phyloP scores from a whole-genome alignment of 1,140 invertebrate species.

The Heliconius hermathena region DNA sequence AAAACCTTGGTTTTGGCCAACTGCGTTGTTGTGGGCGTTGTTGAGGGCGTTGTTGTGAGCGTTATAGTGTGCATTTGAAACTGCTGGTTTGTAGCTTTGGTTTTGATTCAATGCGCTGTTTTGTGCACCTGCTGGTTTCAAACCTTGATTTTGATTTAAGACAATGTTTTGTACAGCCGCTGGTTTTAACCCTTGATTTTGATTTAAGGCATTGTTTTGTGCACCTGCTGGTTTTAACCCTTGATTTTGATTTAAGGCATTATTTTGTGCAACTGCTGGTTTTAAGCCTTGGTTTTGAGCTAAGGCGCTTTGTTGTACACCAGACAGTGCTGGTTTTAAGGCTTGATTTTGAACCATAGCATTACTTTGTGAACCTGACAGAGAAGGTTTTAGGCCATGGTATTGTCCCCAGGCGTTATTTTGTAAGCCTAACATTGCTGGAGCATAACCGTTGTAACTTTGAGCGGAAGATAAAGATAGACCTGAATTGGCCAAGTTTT shows the following conservation, averaged over 20 bases:
- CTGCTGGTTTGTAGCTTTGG: not conserved
- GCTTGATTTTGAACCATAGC: not conserved
- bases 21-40: not conserved
- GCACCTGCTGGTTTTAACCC: not conserved
- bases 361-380: not conserved
- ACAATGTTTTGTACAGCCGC: not conserved
- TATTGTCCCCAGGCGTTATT: constrained; percentile 27
- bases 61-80: not conserved
- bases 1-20: not conserved
- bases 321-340: not conserved
- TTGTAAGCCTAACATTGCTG: constrained; percentile 45
- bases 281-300: not conserved
- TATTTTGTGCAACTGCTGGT: not conserved
- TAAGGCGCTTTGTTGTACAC: not conserved
- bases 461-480: constrained; percentile 56
- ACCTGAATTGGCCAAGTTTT: constrained; percentile 54
- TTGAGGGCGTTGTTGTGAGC: not conserved
- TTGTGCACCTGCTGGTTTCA: not conserved
- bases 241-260: not conserved
- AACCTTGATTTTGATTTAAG: not conserved
- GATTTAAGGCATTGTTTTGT: not conserved
- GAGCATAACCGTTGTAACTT: constrained; percentile 47
- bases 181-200: not conserved
- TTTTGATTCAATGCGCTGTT: not conserved
- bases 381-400: not conserved